phyloP scores from a whole-genome alignment of 2,797 vertebrate species.

The Coregonus ussuriensis region DNA sequence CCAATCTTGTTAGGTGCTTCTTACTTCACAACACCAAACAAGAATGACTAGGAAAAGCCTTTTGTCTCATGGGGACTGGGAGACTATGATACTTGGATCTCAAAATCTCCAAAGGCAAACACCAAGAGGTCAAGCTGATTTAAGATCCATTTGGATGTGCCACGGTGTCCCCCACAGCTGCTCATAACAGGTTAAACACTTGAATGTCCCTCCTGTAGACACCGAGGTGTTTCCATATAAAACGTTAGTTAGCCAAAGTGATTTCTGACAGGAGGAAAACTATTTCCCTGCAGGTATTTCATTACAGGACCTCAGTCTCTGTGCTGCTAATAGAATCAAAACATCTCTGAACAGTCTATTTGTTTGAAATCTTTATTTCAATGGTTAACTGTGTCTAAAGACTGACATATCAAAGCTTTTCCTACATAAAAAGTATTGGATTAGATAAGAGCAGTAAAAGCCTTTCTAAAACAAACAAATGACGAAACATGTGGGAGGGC shows the following conservation, averaged over 20 bases:
- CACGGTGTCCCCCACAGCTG: not conserved
- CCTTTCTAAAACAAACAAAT: not conserved
- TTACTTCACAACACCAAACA: not conserved
- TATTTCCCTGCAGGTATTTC: too few species aligned
- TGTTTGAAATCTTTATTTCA: constrained; percentile 63
- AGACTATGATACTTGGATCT: not conserved
- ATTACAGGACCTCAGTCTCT: not conserved
- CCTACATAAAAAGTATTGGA: constrained; percentile 31
- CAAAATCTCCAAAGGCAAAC: not conserved
- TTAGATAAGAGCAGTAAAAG: constrained; percentile 18
- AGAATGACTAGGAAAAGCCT: not conserved
- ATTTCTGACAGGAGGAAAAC: not conserved
- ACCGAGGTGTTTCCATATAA: not conserved
- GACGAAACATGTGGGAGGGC: not conserved
- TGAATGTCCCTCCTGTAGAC: not conserved
- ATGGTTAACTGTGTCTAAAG: constrained; percentile 43
- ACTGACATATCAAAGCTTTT: constrained; percentile 45
- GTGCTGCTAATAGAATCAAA: constrained; percentile 36
- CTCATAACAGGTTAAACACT: not conserved
- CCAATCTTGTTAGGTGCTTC: not conserved
- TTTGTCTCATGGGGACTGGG: not conserved
- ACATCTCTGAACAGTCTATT: constrained; percentile 45
- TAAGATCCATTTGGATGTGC: not conserved
- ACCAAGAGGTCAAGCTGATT: not conserved
- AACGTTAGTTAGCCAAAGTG: not conserved